These are phyloP conservation scores for Margaritifera margaritifera DNA, from an alignment of 2,888 invertebrate genomes.

Conservation along the genomic window DNA sequence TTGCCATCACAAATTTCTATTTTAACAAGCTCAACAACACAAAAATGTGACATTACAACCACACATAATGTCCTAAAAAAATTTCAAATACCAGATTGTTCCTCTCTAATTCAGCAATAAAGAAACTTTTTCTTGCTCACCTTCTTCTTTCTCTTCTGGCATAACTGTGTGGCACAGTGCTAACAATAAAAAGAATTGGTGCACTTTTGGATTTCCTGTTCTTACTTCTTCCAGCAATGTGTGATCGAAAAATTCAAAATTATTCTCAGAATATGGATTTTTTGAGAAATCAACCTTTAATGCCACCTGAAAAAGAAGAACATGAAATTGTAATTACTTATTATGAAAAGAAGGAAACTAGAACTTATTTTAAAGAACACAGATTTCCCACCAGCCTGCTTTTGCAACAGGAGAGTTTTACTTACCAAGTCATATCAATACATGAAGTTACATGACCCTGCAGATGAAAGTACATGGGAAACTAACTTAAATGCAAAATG, in stretches of 20 bases:
- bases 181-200: slow-evolving; percentile 91
- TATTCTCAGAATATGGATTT: slow-evolving; percentile 92
- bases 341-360: not conserved
- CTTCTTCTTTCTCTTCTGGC: slow-evolving; percentile 87
- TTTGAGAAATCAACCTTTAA: slow-evolving; percentile 93
- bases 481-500: too few relatives aligned
- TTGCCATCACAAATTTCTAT: too few relatives aligned
- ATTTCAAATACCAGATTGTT: not conserved
- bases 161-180: slow-evolving; percentile 99
- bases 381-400: not conserved
- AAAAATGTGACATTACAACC: too few relatives aligned
- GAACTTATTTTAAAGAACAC: not conserved
- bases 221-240: slow-evolving; percentile 88
- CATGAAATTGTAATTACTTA: not conserved
- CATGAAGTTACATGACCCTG: too few relatives aligned
- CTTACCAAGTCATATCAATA: too few relatives aligned
- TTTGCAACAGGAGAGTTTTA: too few relatives aligned
- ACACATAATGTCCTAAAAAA: too few relatives aligned
- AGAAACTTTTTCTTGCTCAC: not conserved
- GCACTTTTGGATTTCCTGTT: slow-evolving; percentile 81
- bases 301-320: slow-evolving; percentile 77
- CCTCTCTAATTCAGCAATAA: not conserved
- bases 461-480: too few relatives aligned
- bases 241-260: slow-evolving; percentile 94
- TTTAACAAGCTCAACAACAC: too few relatives aligned